Evolutionary conservation across 64 coral and sea anemone genomes (phyloP), one percentile per base, ranked within the genome.

Genomic region (Montipora cactus): DNA sequence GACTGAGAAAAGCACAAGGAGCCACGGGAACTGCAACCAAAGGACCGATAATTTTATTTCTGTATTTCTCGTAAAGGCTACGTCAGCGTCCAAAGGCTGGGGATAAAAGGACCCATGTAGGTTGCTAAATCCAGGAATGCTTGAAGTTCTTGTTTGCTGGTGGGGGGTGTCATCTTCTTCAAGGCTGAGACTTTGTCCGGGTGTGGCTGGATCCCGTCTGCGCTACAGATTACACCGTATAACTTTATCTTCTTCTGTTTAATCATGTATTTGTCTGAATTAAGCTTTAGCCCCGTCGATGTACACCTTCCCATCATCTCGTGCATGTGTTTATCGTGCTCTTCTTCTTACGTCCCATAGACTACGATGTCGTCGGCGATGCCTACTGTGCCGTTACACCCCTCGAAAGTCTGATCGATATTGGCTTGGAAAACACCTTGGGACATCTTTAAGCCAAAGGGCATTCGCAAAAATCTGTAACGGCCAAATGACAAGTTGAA

Each of bases 211-310:
- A 78, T 18, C 69, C 81, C 81, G 47, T 81, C 70, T 16, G 77
- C 64, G 9, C 9, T 15, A 59, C 87, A 86, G 4, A 90, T 90
- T n/a, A 90, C 67, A 11, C 23, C 23, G 23, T 23, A 23, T 23
- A 23, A 23, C 23, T 23, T 23, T 23, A 23, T 23, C 23, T 23
- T 77, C 25, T 80, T 84, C 57, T 90, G 52, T 78, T 90, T 95
- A 52, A 94, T 89, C 21, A 75, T 67, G 77, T 78, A 94, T 82
- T 94, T 94, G 49, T 95, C 93, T 20, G 93, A 73, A 47, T 86
- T 95, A 8, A 90, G 67, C 87, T 90, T 95, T 28, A 90, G 78
- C 5, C 93, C 79, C 62, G 73, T 85, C 7, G 5, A 22, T 59
- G 59, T 58, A 73, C 79, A 95, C 73, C 79, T 84, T n/a, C 7